These are phyloP conservation scores for Lasiommata megera DNA, from an alignment of 2,888 invertebrate genomes.

Conservation along the genomic window DNA sequence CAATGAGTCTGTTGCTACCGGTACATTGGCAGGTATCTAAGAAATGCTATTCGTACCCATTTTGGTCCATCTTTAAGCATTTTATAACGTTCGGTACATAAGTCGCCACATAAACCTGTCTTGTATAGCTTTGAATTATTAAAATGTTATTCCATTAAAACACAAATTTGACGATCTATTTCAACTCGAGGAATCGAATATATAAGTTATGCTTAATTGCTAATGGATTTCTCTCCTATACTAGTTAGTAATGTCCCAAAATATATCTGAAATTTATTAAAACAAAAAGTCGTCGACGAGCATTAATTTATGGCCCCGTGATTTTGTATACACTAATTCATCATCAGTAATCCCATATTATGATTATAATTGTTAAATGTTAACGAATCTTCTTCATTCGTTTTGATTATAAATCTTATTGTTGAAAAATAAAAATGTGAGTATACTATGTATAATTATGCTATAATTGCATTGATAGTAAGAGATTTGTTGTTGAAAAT, in stretches of 20 bases:
- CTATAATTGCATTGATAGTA: no score
- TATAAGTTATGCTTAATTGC: neutral
- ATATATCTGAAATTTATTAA: constrained; percentile 2
- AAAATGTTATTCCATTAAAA: constrained; percentile 1
- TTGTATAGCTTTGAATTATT: constrained; percentile 11
- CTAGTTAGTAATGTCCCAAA: constrained; percentile 1
- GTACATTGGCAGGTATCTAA: no score
- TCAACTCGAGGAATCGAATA: neutral
- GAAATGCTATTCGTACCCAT: no score
- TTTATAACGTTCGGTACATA: constrained; percentile 4
- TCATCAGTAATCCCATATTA: neutral
- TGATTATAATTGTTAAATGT: no score
- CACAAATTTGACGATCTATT: constrained; percentile 10
- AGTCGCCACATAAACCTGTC: constrained; percentile 16
- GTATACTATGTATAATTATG: no score
- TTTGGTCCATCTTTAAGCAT: neutral
- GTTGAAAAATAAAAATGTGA: no score
- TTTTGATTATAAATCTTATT: no score
- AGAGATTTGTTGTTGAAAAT: no score
- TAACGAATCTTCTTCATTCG: no score
- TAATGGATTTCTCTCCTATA: constrained; percentile 13
- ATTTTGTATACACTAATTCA: neutral
- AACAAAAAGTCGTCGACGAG: neutral
- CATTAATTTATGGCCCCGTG: constrained; percentile 1
- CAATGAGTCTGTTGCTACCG: neutral